Evolutionary conservation across 2,797 vertebrate genomes (phyloP), one percentile per base, ranked within the genome.

Genomic region (Sphenodon punctatus): DNA sequence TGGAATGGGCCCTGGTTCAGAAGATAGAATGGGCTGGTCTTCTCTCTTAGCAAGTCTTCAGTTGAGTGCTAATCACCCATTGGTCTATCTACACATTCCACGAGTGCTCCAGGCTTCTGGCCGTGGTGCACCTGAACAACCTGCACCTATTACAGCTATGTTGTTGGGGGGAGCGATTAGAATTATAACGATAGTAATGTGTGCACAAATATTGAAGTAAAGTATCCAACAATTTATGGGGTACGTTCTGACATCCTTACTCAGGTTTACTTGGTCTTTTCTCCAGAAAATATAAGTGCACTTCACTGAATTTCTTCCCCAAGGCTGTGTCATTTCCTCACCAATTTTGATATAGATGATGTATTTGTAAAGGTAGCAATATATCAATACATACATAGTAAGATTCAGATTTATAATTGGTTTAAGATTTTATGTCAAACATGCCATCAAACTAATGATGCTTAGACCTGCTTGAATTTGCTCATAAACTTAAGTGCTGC

Each of bases 141-240:
- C n/a, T n/a, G n/a, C n/a, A n/a, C n/a, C n/a, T n/a, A n/a, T n/a
- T n/a, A n/a, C n/a, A 7, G 15, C 41, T 43, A 5, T 2, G 3
- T n/a, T 15, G 0, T 14, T 23, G 41, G 2, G 12, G 39, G 4
- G 30, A 39, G 5, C 10, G 22, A 1, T 7, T 8, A 2, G 38
- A 17, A 42, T 58, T 2, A 43, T 72, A 7, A 1, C 13, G 3
- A 4, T 3, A 16, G 13, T 11, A 0, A 15, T 42, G 19, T 27
- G 5, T 2, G 16, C 36, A 30, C 12, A 6, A 22, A 8, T 2
- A 20, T 32, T 14, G 6, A 7, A 1, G 51, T 42, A 42, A 3
- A 5, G 11, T 32, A 22, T 10, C 45, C 4, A 17, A 42, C 53
- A 32, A 19, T 34, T 53, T 34, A 2, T 56, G 55, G 30, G 12